Base-by-base conservation (phyloP, 2,888 invertebrate species). In the Mythimna lalbum region DNA sequence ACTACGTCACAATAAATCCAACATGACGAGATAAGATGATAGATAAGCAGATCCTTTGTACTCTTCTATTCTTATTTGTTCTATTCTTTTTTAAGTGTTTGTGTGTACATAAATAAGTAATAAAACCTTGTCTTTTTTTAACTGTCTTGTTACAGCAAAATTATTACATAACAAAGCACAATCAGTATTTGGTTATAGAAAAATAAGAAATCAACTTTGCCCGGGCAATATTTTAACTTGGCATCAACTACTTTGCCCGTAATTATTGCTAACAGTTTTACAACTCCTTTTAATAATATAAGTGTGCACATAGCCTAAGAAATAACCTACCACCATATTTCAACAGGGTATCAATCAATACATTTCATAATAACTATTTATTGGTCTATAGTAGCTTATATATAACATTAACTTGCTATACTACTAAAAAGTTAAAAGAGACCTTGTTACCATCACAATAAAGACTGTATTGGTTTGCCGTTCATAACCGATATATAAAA, bases 371-470 rank as follows among this genome's bases (percentile, higher is more conserved):
- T 73, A 60, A 47, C 60, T 78, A 69, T 68, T 63, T 55, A 53
- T 68, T 71, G 53, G 69, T 66, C 67, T 81, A 73, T 65, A 63
- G 19, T 73, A 64, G 43, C 43, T 72, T 78, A 56, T 50, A 64
- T 61, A 64, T 65, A 63, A 63, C 50, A 63, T 76, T 62, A 23
- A 65, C 64, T 62, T 55, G 31, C 57, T 63, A 33, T 27, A 64
- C 63, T 65, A 76, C 39, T 49, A 65, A 65, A 43, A 66, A 66
- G 10, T 56, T n/a, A 56, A 76, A 77, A 69, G 17, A 70, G 67
- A 71, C 78, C 50, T 50, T 76, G 10, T 61, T 10, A 12, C 21
- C 49, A 71, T 77, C 63, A 81, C 57, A 64, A 68, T 68, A 70
- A 70, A 66, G 52, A 56, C 23, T 39, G 36, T 47, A 60, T 80